These are phyloP conservation scores for Ashinkailepas kermadecensis DNA, from an alignment of 2,888 invertebrate species.

Conservation along the genomic window DNA sequence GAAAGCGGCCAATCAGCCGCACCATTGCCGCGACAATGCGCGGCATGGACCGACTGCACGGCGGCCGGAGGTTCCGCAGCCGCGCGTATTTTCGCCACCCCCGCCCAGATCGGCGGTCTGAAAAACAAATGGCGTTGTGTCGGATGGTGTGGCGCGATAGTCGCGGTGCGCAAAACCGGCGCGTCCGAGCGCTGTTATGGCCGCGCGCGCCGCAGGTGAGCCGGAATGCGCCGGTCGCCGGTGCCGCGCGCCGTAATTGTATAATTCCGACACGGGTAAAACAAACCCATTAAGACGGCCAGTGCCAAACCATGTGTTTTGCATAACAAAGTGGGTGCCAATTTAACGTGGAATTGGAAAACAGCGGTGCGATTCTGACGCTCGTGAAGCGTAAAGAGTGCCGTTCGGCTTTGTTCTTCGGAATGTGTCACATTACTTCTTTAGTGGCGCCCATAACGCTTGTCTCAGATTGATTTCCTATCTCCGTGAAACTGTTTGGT, in stretches of 20 bases:
- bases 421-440: too few species aligned
- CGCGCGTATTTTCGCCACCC: not conserved
- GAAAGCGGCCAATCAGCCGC: not conserved
- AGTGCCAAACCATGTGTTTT: not conserved
- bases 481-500: too few species aligned
- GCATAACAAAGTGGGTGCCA: conserved; percentile 18
- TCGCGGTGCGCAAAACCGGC: not conserved
- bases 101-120: not conserved
- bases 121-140: not conserved
- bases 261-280: conserved; percentile 1
- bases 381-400: not conserved
- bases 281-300: conserved; percentile 7
- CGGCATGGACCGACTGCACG: not conserved
- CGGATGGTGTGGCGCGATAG: not conserved
- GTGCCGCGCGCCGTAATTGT: not conserved
- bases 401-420: too few species aligned
- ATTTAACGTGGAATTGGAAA: not conserved
- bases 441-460: too few species aligned
- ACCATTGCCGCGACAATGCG: not conserved
- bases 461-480: too few species aligned
- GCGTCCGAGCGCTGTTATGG: not conserved
- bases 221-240: not conserved
- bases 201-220: not conserved
- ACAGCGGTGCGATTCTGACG: not conserved
- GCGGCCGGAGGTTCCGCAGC: not conserved